These are phyloP conservation scores for Ptilorrhoa leucosticta DNA, from an alignment of 2,113 vertebrate species.

Conservation along the genomic window DNA sequence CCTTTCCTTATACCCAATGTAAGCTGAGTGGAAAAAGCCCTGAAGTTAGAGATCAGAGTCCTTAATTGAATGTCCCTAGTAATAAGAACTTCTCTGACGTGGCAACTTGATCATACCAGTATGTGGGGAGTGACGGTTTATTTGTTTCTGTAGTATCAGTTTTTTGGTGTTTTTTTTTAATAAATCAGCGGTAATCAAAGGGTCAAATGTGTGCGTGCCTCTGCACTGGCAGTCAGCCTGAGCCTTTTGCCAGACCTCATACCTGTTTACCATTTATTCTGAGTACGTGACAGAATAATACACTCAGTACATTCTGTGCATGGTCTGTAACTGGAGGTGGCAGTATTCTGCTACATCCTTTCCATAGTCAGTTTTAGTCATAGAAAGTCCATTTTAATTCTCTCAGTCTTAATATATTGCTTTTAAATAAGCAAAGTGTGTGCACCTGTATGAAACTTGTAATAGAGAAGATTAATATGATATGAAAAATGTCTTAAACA, in stretches of 20 bases:
- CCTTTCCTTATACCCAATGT: neutral
- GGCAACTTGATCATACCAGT: neutral
- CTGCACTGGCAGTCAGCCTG: neutral
- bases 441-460: conserved; percentile 30
- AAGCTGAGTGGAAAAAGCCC: neutral
- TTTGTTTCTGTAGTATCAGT: neutral
- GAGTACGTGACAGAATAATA: neutral
- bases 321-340: conserved; percentile 64
- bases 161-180: neutral
- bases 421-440: conserved; percentile 47
- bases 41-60: neutral
- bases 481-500: conserved; percentile 62
- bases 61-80: neutral
- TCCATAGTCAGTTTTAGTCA: conserved; percentile 12
- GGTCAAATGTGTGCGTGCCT: neutral
- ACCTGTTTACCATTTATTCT: conserved; percentile 3
- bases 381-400: conserved; percentile 44
- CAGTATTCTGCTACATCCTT: conserved; percentile 66
- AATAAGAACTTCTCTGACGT: neutral
- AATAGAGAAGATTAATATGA: conserved; percentile 54
- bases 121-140: neutral
- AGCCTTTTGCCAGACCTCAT: neutral
- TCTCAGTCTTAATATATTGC: conserved; percentile 46
- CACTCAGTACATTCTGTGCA: neutral
- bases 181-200: neutral